Base-by-base conservation (phyloP, 2,888 invertebrate genomes). In the Spialia ferax region DNA sequence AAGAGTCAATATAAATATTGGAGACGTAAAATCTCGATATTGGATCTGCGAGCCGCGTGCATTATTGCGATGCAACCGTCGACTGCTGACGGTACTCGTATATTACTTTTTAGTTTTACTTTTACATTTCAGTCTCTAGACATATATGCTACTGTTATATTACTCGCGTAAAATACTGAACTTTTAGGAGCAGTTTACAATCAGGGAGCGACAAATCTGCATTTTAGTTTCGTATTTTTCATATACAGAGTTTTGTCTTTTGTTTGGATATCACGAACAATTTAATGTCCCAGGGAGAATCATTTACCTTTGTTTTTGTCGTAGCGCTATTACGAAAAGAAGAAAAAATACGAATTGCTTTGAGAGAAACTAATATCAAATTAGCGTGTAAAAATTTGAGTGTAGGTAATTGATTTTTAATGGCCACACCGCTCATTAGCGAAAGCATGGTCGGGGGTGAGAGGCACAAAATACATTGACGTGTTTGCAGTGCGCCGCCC, bases 31-130 rank as follows among this genome's bases (percentile, higher is more conserved):
- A 71, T 75, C 73, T 64, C 73, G 79, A 79, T 85, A 86, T 85
- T 84, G 79, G 76, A 83, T 81, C 77, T 77, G 74, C 71, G 77
- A 76, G 70, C 75, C 76, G 75, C 80, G 74, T 75, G 75, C 79
- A 83, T 82, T 84, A 84, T 81, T 75, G 79, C 72, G 42, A 71
- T 74, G 72, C 72, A 73, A 57, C 52, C 20, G 38, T 65, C 50
- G 38, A 18, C 38, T 59, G 57, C 52, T 18, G 13, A 26, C 38
- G 11, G 50, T 52, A 18, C 26, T 6, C 35, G 32, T 23, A 35
- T 65, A 65, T 65, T 65, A 57, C 65, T 52, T 65, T 65, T 59
- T 23, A 22, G 7, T 52, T 52, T 59, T 23, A 22, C n/a, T 52
- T 52, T 23, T 23, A 23, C 13, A 26, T 38, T 38, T 22, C 56